These are phyloP conservation scores for Mobula hypostoma DNA, from an alignment of 2,113 vertebrate genomes.

Conservation along the genomic window DNA sequence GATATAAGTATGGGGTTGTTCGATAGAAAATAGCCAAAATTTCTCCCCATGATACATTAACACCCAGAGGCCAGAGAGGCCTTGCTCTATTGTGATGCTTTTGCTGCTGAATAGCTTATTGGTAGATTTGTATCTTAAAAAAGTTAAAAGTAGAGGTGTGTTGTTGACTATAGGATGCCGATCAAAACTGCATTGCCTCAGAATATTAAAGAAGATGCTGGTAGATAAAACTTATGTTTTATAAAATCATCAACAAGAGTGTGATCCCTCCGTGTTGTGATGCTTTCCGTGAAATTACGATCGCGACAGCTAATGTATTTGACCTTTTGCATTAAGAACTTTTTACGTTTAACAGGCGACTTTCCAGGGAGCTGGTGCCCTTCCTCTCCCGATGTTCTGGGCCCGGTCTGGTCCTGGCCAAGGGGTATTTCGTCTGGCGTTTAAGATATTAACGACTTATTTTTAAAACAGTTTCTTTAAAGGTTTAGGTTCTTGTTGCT, in stretches of 20 bases:
- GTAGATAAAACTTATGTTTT: neutral
- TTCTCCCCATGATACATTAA: neutral
- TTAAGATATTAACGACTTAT: neutral
- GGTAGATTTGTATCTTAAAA: neutral
- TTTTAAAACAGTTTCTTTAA: neutral
- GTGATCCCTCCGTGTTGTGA: neutral
- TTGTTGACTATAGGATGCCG: neutral
- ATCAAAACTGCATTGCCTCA: neutral
- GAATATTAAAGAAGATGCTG: neutral
- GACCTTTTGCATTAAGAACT: neutral
- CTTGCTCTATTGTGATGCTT: neutral
- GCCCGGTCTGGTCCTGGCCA: neutral
- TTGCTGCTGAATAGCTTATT: neutral
- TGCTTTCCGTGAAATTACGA: neutral
- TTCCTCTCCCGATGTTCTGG: neutral
- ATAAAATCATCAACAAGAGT: neutral
- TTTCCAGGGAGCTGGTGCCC: neutral
- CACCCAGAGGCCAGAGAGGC: neutral
- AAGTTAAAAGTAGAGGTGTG: neutral
- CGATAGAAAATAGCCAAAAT: neutral
- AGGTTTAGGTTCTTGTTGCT: neutral
- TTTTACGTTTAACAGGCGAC: neutral
- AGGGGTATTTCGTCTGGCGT: neutral
- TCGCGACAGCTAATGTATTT: neutral
- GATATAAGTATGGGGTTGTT: neutral